Percentiles rank a stretch among this genome's conserved stretches.
These are phyloP conservation scores for Mechanitis messenoides DNA, from an alignment of 2,888 invertebrate genomes.

Conservation along the genomic window DNA sequence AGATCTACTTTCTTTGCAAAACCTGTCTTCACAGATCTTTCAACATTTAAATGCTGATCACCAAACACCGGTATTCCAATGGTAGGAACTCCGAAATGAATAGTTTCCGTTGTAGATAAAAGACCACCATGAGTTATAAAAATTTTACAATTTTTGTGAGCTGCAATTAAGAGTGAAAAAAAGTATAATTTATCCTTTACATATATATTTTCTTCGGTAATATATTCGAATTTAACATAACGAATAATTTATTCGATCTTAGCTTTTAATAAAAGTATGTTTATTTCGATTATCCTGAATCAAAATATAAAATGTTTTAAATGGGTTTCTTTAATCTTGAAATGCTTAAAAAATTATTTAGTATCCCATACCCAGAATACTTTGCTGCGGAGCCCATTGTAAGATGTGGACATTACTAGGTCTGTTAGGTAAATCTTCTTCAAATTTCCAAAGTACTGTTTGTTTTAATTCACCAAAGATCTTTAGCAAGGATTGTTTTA, in stretches of 20 bases:
- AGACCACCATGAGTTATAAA: conserved; percentile 53
- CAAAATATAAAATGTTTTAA: too few species aligned
- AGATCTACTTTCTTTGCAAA: conserved; percentile 42
- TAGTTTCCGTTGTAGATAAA: conserved; percentile 45
- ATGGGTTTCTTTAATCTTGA: too few species aligned
- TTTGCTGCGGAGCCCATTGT: conserved; percentile 58
- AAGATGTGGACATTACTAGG: conserved; percentile 54
- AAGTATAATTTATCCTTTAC: neutral
- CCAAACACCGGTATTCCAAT: conserved; percentile 50
- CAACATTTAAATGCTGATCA: conserved; percentile 49
- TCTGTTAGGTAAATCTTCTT: conserved; percentile 41
- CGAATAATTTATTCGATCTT: too few species aligned
- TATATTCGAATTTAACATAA: neutral
- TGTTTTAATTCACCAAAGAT: conserved; percentile 50
- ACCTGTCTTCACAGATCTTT: conserved; percentile 43
- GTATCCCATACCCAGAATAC: conserved; percentile 47
- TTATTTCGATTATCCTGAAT: too few species aligned
- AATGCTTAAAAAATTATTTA: neutral
- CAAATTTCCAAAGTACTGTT: conserved; percentile 60
- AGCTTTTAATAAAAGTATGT: too few species aligned
- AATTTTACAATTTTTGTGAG: conserved; percentile 48
- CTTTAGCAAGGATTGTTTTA: conserved; percentile 41
- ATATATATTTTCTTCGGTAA: neutral
- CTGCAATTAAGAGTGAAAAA: conserved; percentile 30
- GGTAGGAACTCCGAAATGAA: conserved; percentile 47